Evolutionary conservation across 2,797 vertebrate species (phyloP).

Genomic region (Chaenodraco wilsoni): DNA sequence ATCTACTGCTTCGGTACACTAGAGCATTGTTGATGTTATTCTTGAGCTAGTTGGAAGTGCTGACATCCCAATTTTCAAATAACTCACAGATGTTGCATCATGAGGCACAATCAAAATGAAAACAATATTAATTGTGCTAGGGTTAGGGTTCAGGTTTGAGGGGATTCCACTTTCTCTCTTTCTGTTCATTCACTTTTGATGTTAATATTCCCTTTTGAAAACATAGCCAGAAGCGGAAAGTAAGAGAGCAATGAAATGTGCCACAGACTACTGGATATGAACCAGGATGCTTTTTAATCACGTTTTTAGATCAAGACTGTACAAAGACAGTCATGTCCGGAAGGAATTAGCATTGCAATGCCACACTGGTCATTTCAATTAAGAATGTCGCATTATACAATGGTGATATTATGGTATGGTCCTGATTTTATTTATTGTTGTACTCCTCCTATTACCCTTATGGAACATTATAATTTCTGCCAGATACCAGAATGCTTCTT

Average conservation of each 20-base stretch:
- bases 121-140: too few relatives aligned
- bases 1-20: background rate
- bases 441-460: background rate
- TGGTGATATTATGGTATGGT: background rate
- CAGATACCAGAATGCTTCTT: constrained; percentile 19
- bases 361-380: background rate
- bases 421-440: background rate
- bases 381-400: background rate
- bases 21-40: background rate
- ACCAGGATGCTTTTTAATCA: background rate
- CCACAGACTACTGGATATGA: background rate
- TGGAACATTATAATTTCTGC: background rate
- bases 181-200: constrained; percentile 10
- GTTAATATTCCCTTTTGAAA: constrained; percentile 1
- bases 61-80: background rate
- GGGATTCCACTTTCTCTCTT: background rate
- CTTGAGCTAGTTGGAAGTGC: background rate
- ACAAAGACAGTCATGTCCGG: background rate
- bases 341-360: background rate
- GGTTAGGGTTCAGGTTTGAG: too few relatives aligned
- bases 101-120: too few relatives aligned
- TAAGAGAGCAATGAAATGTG: background rate
- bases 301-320: background rate
- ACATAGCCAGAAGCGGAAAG: background rate
- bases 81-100: background rate